These are phyloP conservation scores for Gortyna flavago DNA, from an alignment of 2,888 invertebrate genomes.

Conservation along the genomic window DNA sequence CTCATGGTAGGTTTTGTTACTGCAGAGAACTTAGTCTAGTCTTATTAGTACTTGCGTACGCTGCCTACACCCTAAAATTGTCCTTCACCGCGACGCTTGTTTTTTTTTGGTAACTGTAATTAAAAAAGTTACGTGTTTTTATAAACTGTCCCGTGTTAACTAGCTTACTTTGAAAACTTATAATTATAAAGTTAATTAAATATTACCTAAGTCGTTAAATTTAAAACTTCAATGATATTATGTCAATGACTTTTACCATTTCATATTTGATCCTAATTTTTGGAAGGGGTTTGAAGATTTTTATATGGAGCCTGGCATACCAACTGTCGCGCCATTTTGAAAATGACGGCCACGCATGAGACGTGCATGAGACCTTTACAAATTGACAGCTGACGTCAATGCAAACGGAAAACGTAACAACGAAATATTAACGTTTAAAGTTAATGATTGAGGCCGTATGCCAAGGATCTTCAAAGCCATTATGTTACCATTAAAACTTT, in stretches of 20 bases:
- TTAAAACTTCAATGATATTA: background rate
- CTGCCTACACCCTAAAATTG: background rate
- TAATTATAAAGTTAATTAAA: background rate
- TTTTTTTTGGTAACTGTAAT: background rate
- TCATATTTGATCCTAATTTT: conserved; percentile 1
- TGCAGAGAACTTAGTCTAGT: background rate
- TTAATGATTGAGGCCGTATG: too few relatives aligned
- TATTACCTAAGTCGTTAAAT: background rate
- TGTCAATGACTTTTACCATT: conserved; percentile 7
- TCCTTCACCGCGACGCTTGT: background rate
- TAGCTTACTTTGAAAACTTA: background rate
- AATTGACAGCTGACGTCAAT: too few relatives aligned
- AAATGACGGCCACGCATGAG: too few relatives aligned
- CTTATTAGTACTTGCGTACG: background rate
- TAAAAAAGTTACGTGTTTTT: background rate
- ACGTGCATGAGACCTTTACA: too few relatives aligned
- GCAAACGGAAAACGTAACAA: too few relatives aligned
- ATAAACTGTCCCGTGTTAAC: background rate
- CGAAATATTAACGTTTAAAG: too few relatives aligned
- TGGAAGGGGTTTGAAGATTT: too few relatives aligned
- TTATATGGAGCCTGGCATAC: too few relatives aligned
- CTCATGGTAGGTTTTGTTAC: conserved; percentile 1
- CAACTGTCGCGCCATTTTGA: too few relatives aligned
- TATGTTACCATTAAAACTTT: background rate
- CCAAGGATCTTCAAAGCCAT: too few relatives aligned